A percentile compares a stretch with the other conserved stretches of the same genome.
Conservation (phyloP, 2,113 vertebrate species). For the Tiliqua scincoides region DNA sequence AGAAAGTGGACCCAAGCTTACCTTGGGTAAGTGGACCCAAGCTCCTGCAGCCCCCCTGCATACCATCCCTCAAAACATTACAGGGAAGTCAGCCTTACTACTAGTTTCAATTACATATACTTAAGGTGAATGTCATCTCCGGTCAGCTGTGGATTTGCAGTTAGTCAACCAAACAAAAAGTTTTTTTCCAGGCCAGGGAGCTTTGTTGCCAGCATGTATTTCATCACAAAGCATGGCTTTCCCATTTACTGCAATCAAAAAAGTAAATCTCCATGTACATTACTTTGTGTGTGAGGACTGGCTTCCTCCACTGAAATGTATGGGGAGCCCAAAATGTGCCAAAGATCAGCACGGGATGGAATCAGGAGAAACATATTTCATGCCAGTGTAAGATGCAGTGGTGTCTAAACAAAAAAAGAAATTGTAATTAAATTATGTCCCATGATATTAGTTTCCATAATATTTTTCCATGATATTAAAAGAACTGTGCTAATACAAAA, state of each 20-base stretch:
- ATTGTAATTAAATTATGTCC: constrained; percentile 20
- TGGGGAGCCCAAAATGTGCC: neutral
- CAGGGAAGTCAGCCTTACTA: neutral
- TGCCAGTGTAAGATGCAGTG: neutral
- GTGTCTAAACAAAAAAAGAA: neutral
- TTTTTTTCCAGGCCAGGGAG: neutral
- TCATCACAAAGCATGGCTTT: neutral
- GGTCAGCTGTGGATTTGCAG: neutral
- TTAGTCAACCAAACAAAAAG: neutral
- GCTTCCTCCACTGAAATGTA: too few species aligned
- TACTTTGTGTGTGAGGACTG: neutral
- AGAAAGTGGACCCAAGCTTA: too few species aligned
- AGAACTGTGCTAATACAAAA: constrained; percentile 33
- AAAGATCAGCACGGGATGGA: neutral
- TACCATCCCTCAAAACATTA: neutral
- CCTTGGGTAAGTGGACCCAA: too few species aligned
- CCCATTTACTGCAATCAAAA: neutral
- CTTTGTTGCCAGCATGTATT: too few species aligned
- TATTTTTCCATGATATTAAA: constrained; percentile 13
- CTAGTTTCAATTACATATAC: neutral
- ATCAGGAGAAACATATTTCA: neutral
- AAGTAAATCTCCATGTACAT: neutral
- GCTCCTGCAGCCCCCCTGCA: too few species aligned
- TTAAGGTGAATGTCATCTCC: neutral
- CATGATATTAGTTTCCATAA: constrained; percentile 11